phyloP scores from a whole-genome alignment of 2,797 vertebrate genomes.

The Acipenser transmontanus region DNA sequence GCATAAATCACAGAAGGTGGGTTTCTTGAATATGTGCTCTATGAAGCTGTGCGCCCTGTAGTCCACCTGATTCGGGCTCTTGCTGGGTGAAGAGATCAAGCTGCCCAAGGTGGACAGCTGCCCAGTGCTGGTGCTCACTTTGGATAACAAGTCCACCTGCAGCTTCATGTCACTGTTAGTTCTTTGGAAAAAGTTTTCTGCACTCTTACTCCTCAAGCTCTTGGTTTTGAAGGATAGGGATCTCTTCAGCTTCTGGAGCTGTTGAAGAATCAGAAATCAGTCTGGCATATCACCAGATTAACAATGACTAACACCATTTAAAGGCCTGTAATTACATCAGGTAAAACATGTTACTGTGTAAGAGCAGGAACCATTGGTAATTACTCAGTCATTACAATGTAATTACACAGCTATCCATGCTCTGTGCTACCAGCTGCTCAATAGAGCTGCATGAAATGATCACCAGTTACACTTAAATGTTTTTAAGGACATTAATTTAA shows the following conservation, averaged over 20 bases:
- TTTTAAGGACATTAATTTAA: too few relatives aligned
- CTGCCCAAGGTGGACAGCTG: conserved; percentile 64
- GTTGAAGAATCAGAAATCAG: conserved; percentile 35
- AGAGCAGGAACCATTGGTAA: too few relatives aligned
- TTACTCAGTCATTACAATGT: too few relatives aligned
- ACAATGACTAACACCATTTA: too few relatives aligned
- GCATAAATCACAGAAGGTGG: conserved; percentile 95
- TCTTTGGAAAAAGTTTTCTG: conserved; percentile 93
- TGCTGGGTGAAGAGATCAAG: conserved; percentile 68
- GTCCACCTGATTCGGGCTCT: conserved; percentile 64
- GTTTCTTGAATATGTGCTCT: conserved; percentile 97
- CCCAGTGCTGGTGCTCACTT: conserved; percentile 75
- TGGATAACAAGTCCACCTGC: conserved; percentile 69
- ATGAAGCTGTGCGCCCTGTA: conserved; percentile 83
- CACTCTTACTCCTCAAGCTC: conserved; percentile 93
- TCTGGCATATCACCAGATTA: too few relatives aligned
- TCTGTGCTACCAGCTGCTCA: too few relatives aligned
- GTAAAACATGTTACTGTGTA: too few relatives aligned
- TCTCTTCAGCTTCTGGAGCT: conserved; percentile 93
- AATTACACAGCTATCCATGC: too few relatives aligned
- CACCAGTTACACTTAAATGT: too few relatives aligned
- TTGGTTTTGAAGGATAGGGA: conserved; percentile 98
- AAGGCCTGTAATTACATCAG: too few relatives aligned
- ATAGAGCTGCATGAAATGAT: too few relatives aligned
- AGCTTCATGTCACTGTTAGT: conserved; percentile 73